Evolutionary conservation across 2,797 vertebrate genomes (phyloP).

Genomic region (Halcyon chelicuti): DNA sequence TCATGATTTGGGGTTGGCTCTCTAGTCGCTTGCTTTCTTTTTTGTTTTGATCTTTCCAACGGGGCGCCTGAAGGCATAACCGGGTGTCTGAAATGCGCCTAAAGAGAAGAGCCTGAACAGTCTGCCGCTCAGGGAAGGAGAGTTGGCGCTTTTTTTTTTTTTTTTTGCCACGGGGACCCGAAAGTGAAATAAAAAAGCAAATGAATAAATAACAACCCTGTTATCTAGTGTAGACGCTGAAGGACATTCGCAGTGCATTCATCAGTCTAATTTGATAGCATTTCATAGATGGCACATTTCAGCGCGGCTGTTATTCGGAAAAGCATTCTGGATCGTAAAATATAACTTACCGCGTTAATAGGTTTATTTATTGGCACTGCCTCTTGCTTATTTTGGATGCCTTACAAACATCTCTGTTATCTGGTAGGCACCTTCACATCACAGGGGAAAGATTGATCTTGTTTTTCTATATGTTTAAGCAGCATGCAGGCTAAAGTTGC

Average conservation of each 20-base stretch:
- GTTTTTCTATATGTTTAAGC: slow-evolving; percentile 37
- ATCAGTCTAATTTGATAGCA: slow-evolving; percentile 68
- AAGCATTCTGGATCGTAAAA: slow-evolving; percentile 83
- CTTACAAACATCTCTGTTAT: slow-evolving; percentile 84
- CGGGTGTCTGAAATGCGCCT: neutral
- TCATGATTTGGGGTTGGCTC: neutral
- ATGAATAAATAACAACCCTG: slow-evolving; percentile 44
- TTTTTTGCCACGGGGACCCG: neutral
- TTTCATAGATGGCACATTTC: slow-evolving; percentile 71
- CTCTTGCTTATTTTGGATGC: slow-evolving; percentile 85
- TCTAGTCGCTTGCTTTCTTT: neutral
- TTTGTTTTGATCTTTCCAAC: slow-evolving; percentile 4
- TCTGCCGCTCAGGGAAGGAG: neutral
- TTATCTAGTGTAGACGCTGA: slow-evolving; percentile 48
- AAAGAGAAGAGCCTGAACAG: neutral
- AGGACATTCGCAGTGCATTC: slow-evolving; percentile 48
- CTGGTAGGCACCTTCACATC: slow-evolving; percentile 74
- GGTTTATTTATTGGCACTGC: slow-evolving; percentile 85
- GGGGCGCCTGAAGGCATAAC: neutral
- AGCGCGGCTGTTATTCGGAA: slow-evolving; percentile 75
- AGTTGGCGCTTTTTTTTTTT: neutral
- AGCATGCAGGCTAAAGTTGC: slow-evolving; percentile 46
- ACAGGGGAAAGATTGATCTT: slow-evolving; percentile 55
- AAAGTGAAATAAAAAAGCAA: slow-evolving; percentile 40
- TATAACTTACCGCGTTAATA: slow-evolving; percentile 84